Percentiles rank a stretch among this genome's conserved stretches.
Evolutionary conservation across 1,140 invertebrate species (phyloP).

Genomic region (Lucilia sericata): DNA sequence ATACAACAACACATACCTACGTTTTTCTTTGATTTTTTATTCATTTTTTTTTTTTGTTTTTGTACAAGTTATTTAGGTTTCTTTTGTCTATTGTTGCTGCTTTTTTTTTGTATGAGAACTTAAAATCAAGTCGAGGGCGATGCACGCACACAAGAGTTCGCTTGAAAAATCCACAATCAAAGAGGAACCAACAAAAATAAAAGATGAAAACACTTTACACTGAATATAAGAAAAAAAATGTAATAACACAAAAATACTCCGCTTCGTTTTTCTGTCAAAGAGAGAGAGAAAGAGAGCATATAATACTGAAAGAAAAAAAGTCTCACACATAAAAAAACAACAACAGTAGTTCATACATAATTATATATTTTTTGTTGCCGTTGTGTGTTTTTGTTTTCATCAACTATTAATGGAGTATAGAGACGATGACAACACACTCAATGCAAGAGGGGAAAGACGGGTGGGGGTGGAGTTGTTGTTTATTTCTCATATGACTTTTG

Average conservation of each 20-base stretch:
- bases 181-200: not conserved
- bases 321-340: no score
- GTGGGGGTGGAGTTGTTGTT: not conserved
- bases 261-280: no score
- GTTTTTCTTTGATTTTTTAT: not conserved
- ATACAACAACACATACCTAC: not conserved
- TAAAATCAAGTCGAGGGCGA: constrained; percentile 37
- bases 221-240: not conserved
- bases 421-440: not conserved
- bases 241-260: no score
- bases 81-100: constrained; percentile 24
- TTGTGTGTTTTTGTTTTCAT: constrained; percentile 6
- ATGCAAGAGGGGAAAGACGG: not conserved
- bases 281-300: no score
- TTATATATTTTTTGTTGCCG: no score
- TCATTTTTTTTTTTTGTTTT: not conserved
- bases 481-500: not conserved
- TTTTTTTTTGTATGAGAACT: not conserved
- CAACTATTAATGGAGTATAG: not conserved
- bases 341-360: no score
- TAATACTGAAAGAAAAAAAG: not conserved
- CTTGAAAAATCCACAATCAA: not conserved
- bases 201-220: not conserved
- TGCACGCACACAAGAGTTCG: constrained; percentile 39
- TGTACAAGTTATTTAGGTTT: not conserved